A percentile compares a stretch with the other conserved stretches of the same genome.
These are phyloP conservation scores for Drosophila ficusphila DNA, from an alignment of 1,140 invertebrate species.

Conservation along the genomic window DNA sequence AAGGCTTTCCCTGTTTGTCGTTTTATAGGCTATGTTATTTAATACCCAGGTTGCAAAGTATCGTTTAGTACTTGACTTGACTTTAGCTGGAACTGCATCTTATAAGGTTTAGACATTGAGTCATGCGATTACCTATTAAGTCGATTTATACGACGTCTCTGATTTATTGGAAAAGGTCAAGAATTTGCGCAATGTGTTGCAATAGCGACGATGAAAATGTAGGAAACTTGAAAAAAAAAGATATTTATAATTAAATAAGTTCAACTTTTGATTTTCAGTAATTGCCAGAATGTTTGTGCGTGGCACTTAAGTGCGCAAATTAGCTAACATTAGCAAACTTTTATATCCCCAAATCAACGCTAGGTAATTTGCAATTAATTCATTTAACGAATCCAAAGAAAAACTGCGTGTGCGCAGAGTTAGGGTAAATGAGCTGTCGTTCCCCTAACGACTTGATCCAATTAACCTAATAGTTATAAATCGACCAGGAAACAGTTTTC, in stretches of 20 bases:
- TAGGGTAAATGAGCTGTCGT: neutral
- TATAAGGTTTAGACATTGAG: neutral
- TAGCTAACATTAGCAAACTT: neutral
- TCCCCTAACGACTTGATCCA: slow-evolving; percentile 19
- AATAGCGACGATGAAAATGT: neutral
- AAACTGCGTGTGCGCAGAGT: slow-evolving; percentile 5
- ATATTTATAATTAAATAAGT: neutral
- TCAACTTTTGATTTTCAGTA: no score
- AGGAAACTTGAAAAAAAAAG: neutral
- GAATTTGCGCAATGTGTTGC: neutral
- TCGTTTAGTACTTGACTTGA: no score
- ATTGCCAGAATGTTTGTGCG: neutral
- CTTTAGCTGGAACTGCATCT: neutral
- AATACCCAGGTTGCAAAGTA: no score
- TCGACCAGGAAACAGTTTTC: slow-evolving; percentile 52
- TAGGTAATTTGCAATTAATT: neutral
- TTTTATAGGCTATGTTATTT: no score
- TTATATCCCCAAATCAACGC: neutral
- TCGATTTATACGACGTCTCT: no score
- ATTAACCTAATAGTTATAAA: slow-evolving; percentile 63
- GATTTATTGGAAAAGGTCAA: neutral
- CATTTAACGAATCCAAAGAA: neutral
- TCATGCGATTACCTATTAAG: neutral
- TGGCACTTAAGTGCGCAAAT: neutral
- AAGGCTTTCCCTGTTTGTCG: no score